These are phyloP conservation scores for Brachionus asplanchnoidis DNA, from an alignment of 1,140 invertebrate genomes.

Conservation along the genomic window DNA sequence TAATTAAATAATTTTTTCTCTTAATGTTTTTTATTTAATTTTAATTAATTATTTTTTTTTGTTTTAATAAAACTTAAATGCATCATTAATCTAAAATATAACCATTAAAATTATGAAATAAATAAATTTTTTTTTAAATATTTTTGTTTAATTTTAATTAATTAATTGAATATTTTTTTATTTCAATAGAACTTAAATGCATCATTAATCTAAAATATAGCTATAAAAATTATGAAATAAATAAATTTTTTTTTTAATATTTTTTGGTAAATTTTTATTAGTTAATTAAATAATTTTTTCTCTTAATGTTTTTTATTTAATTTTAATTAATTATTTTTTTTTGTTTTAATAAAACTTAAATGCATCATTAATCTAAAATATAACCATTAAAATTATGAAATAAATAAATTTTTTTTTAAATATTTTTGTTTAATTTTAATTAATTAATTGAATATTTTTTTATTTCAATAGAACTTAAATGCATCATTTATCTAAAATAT, in stretches of 20 bases:
- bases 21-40: no score
- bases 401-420: not conserved
- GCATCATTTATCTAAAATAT: not conserved
- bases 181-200: not conserved
- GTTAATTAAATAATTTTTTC: no score
- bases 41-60: not conserved
- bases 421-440: not conserved
- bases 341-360: not conserved
- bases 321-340: not conserved
- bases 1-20: no score
- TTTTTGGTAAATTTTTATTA: no score
- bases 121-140: not conserved
- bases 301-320: no score
- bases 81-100: not conserved
- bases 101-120: not conserved
- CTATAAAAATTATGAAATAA: not conserved
- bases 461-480: not conserved
- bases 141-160: not conserved
- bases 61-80: not conserved
- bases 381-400: not conserved
- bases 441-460: not conserved
- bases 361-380: not conserved
- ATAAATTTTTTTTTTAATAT: no score
- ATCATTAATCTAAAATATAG: not conserved
- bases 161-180: not conserved